Evolutionary conservation across 1,140 invertebrate genomes (phyloP), one percentile per base, ranked within the genome.

Genomic region (Leptoteleia sp.): DNA sequence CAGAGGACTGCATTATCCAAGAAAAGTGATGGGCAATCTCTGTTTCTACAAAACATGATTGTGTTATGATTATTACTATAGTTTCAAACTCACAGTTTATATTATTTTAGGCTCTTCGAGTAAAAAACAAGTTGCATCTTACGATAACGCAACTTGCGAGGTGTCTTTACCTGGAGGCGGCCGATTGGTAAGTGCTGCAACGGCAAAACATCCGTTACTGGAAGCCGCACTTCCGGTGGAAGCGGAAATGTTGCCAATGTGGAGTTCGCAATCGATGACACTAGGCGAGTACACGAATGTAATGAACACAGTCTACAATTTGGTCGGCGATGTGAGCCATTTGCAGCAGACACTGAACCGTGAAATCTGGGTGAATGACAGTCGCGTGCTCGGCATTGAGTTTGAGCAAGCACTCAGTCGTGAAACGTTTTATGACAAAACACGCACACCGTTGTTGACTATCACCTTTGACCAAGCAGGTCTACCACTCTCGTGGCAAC

Each of bases 221-320:
- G 95, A 97, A 89, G 94, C 95, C 0, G 93, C 95, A 1, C 90
- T 98, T 77, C 95, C 96, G 1, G 95, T 97, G 0, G 96, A 97
- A 89, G 95, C 96, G 8, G 96, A 97, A 90, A 96, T 98, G 93
- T 90, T 97, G 31, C 95, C 94, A 6, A 94, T 96, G 91, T 95
- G 94, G 93, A 95, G 94, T 25, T 93, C 94, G 80, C 95, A 96
- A 87, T 91, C 92, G 3, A 92, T 94, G 54, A 93, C 91, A 6
- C 92, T 95, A 79, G 94, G 95, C n/a, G 93, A 94, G 68, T 88
- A 95, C 5, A 91, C 93, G 13, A 96, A 96, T 81, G 92, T 91
- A 9, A 95, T 96, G 94, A 93, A 93, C 33, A 95, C 94, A 1
- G 92, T 93, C 1, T 96, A 95, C 81, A 95, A 93, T 61, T 88